Evolutionary conservation across 2,888 invertebrate genomes (phyloP).

Genomic region (Exocentrus adspersus): DNA sequence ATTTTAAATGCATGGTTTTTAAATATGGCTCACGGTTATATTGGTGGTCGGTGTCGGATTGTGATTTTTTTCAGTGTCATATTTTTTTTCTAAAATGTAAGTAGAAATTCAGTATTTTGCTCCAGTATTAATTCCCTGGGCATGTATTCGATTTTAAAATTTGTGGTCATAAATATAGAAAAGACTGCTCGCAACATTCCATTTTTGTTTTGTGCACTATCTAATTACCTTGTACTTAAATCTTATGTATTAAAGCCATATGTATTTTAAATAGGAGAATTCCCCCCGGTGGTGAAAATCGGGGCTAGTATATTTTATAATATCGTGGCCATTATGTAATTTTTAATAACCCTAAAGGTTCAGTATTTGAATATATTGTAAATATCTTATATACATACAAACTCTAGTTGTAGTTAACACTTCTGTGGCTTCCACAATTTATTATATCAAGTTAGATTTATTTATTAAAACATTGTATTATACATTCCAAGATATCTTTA

Average conservation of each 20-base stretch:
- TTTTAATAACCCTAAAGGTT: conserved; percentile 52
- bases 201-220: conserved; percentile 23
- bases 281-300: conserved; percentile 2
- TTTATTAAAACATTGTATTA: conserved; percentile 54
- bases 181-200: conserved; percentile 30
- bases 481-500: conserved; percentile 57
- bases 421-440: conserved; percentile 51
- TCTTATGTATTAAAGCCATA: conserved; percentile 38
- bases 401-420: conserved; percentile 43
- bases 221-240: conserved; percentile 43
- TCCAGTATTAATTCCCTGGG: no score
- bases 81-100: no score
- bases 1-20: conserved; percentile 48
- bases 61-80: conserved; percentile 3
- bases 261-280: conserved; percentile 22
- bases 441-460: conserved; percentile 49
- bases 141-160: background rate
- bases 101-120: no score
- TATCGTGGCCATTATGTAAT: conserved; percentile 56
- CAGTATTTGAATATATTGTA: conserved; percentile 56
- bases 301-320: conserved; percentile 29
- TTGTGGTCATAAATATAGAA: background rate
- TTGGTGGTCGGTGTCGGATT: background rate
- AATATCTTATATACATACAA: conserved; percentile 54
- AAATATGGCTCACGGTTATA: conserved; percentile 23